phyloP scores from a whole-genome alignment of 2,113 vertebrate species.

The Anthoscopus minutus region DNA sequence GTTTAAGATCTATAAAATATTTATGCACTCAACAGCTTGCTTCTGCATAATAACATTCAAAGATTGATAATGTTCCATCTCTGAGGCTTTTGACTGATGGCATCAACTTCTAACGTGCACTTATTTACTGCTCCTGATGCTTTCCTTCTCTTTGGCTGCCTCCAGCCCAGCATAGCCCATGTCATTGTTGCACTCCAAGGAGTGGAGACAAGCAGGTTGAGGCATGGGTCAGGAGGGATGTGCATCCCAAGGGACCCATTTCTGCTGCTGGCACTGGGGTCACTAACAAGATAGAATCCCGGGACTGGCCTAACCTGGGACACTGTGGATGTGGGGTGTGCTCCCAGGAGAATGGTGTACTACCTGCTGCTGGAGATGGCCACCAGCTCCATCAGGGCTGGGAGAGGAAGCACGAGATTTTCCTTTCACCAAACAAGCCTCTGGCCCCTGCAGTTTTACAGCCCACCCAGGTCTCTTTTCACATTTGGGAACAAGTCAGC shows the following conservation, averaged over 20 bases:
- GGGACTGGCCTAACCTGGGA: neutral
- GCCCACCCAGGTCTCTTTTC: neutral
- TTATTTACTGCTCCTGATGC: neutral
- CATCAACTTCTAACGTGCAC: neutral
- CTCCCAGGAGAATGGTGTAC: neutral
- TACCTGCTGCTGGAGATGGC: rapidly evolving
- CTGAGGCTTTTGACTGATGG: neutral
- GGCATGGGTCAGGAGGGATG: neutral
- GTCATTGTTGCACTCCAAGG: rapidly evolving
- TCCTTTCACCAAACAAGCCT: neutral
- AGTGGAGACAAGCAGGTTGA: neutral
- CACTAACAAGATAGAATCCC: neutral
- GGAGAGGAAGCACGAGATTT: neutral
- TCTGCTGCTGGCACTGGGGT: neutral
- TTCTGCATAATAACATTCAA: constrained; percentile 15
- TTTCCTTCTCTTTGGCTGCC: neutral
- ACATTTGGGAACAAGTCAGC: neutral
- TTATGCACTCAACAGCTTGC: neutral
- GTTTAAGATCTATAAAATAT: constrained; percentile 34
- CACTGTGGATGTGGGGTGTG: neutral
- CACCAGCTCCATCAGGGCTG: neutral
- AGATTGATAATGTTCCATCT: neutral
- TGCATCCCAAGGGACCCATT: neutral
- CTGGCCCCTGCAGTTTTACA: neutral
- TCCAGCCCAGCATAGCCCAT: rapidly evolving